These are phyloP conservation scores for Bombus pascuorum DNA, from an alignment of 1,140 invertebrate species.

Conservation along the genomic window DNA sequence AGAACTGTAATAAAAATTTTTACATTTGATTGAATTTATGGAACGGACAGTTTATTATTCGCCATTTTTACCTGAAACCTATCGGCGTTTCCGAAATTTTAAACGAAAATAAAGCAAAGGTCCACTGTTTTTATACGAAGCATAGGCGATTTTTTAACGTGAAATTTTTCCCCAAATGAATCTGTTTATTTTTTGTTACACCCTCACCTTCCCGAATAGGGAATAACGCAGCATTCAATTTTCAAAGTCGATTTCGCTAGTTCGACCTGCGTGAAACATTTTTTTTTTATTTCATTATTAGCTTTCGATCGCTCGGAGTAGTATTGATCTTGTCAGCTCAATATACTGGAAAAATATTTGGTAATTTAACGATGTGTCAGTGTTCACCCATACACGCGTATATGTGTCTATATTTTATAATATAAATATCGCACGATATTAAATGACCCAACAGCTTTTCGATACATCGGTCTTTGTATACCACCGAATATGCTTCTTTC, in stretches of 20 bases:
- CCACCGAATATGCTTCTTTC: not conserved
- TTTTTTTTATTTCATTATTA: constrained; percentile 13
- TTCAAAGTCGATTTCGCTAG: constrained; percentile 12
- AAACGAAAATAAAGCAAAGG: constrained; percentile 3
- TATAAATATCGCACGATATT: constrained; percentile 30
- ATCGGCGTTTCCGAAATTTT: not conserved
- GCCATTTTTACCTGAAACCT: not conserved
- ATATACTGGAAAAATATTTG: constrained; percentile 28
- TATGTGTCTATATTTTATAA: not conserved
- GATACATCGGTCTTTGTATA: constrained; percentile 3
- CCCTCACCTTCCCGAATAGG: not conserved
- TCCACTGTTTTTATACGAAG: not conserved
- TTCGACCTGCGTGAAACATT: not conserved
- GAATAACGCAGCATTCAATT: constrained; percentile 2
- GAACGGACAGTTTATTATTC: not conserved
- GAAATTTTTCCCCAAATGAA: constrained; percentile 4
- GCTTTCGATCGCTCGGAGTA: not conserved
- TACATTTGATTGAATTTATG: not conserved
- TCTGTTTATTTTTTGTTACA: constrained; percentile 12
- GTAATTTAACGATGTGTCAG: not conserved
- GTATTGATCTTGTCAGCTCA: constrained; percentile 17
- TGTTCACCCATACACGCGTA: not conserved
- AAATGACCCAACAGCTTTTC: constrained; percentile 17
- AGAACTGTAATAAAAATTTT: not conserved
- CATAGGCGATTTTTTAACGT: not conserved